Base-by-base conservation (phyloP, 2,888 invertebrate genomes). In the Apamea anceps region DNA sequence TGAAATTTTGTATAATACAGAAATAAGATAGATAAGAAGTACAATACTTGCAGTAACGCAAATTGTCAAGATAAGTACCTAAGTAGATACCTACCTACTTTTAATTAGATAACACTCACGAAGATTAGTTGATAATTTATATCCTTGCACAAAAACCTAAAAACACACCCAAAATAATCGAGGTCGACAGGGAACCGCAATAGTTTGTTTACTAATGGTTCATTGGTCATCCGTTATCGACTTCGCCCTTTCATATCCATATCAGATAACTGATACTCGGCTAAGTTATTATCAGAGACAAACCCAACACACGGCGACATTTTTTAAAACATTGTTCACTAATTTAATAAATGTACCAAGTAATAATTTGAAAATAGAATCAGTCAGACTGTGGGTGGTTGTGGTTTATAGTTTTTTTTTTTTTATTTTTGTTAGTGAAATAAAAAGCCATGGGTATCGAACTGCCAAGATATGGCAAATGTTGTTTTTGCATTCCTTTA, bases 401-500 rank as follows among this genome's bases (percentile, higher is more conserved):
- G 60, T 37, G 18, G 18, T 37, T 72, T 15, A 25, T 0, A 37
- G 21, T 32, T 51, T 72, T 66, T 60, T 68, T 32, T 66, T 82
- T 66, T 66, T 25, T 51, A 78, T 21, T 60, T 73, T 70, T 60
- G 66, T 32, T 48, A 32, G 42, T 76, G 62, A 68, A 68, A 28
- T 75, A 63, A 45, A 67, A 15, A 67, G 81, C 79, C 32, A 93
- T 93, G 92, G 88, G 68, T 60, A 74, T 91, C 12, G 74, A 82
- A 77, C 79, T 96, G 66, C 96, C 96, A 4, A 92, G 94, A 63
- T 85, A 94, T 8, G 86, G 87, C 2, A 93, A 90, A 84, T 96
- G 94, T 83, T 96, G 96, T 90, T 96, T 90, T 87, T 96, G 96
- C 87, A 88, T 95, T 28, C 91, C 95, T 13, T 82, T 96, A 65